Conservation (phyloP, 2,888 invertebrate genomes). For the Lycia hirtaria region DNA sequence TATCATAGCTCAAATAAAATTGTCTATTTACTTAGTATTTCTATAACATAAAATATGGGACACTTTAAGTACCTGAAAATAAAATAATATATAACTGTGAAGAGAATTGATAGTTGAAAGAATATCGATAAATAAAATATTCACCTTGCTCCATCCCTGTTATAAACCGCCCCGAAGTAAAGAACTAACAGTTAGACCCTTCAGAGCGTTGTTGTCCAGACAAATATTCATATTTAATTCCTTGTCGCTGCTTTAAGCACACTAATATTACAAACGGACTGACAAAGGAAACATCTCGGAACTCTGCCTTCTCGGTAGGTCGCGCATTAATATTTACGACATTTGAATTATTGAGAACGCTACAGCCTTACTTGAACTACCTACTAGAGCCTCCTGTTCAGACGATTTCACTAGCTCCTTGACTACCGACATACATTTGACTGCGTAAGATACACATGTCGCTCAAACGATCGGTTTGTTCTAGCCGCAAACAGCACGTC, state of each 20-base stretch:
- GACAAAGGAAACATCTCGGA: slow-evolving; percentile 60
- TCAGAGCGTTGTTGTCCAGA: slow-evolving; percentile 65
- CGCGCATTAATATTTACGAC: slow-evolving; percentile 38
- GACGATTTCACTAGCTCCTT: not conserved
- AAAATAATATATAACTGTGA: no score
- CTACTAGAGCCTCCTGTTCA: not conserved
- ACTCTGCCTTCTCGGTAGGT: slow-evolving; percentile 39
- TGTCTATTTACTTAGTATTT: no score
- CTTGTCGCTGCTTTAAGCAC: slow-evolving; percentile 60
- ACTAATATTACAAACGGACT: slow-evolving; percentile 68
- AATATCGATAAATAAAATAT: slow-evolving; percentile 19
- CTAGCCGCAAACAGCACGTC: not conserved
- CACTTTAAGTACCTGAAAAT: no score
- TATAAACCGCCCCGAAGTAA: slow-evolving; percentile 66
- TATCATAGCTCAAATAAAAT: no score
- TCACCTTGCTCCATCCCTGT: slow-evolving; percentile 31
- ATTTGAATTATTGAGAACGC: slow-evolving; percentile 38
- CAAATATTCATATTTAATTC: slow-evolving; percentile 84
- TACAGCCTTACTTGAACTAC: slow-evolving; percentile 17
- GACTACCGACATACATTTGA: not conserved
- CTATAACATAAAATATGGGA: no score
- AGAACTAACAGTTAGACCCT: slow-evolving; percentile 70
- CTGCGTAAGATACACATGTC: not conserved
- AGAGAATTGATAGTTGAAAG: no score
- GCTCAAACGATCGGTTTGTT: not conserved